Base-by-base conservation (phyloP, 2,113 vertebrate species). In the Paradisaea rubra region DNA sequence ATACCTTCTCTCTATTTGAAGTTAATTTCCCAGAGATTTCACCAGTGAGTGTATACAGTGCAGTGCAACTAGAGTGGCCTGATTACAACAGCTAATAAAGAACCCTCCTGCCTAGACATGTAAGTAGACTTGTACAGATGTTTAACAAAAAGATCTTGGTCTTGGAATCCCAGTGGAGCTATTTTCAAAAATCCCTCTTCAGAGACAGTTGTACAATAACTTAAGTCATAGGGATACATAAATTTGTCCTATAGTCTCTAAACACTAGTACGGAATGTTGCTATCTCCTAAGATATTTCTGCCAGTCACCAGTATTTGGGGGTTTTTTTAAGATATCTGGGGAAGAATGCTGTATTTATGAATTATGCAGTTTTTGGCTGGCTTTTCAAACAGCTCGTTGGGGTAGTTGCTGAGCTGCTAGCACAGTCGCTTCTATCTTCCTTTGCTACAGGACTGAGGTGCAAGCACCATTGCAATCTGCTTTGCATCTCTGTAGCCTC, bases 31-130 rank as follows among this genome's bases (percentile, higher is more conserved):
- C 2, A 1, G 22, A 59, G 37, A 56, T 28, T 71, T 71, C 28
- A 44, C 14, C 1, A 0, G 7, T 31, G 22, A 57, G 27, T n/a
- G 4, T 45, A 17, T 24, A 20, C 10, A 68, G 23, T 5, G 10
- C 35, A 45, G 25, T 8, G 22, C 0, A 7, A 49, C 24, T 44
- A 15, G 23, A 24, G 24, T 19, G 28, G 12, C 15, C 31, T 35
- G 7, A n/a, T 49, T 87, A 68, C 42, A 85, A 68, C 5, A 44
- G 10, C 19, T 86, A 81, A 63, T 56, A 59, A 70, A 91, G 45
- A 49, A 10, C 14, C 1, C 24, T 82, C 41, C n/a, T 18, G 35
- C n/a, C 33, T 7, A 73, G 27, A 31, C 12, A 15, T 14, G 65
- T 37, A 80, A 23, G 90, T 53, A 93, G 14, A 9, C 20, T 65